Conservation (phyloP, 2,797 vertebrate species). For the Erethizon dorsatum region DNA sequence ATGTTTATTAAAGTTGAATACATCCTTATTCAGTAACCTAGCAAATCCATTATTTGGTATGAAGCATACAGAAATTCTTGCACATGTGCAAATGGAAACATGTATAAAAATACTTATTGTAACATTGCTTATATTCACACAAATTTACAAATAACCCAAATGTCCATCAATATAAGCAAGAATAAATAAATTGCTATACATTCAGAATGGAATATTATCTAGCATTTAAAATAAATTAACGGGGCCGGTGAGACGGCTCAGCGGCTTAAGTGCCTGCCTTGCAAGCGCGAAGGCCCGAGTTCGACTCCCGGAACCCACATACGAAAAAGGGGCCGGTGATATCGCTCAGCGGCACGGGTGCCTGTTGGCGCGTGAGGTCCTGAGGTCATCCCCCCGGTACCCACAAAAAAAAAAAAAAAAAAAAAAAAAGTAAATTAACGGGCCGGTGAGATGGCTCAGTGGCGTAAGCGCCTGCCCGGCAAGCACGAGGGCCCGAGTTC, state of each 20-base stretch:
- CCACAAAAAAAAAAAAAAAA: too few relatives aligned
- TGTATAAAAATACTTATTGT: not conserved
- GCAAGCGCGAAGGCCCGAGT: too few relatives aligned
- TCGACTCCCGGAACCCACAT: too few relatives aligned
- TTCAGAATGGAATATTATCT: constrained; percentile 2
- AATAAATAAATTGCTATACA: constrained; percentile 11
- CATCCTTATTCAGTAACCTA: not conserved
- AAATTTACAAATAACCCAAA: constrained; percentile 50
- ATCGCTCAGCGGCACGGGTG: too few relatives aligned
- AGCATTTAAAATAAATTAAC: constrained; percentile 41
- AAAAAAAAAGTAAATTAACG: constrained; percentile 8
- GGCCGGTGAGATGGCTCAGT: too few relatives aligned
- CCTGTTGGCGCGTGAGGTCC: too few relatives aligned
- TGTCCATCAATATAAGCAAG: not conserved
- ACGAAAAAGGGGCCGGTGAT: too few relatives aligned
- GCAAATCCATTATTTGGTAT: not conserved
- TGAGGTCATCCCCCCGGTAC: too few relatives aligned
- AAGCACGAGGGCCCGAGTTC: too few relatives aligned
- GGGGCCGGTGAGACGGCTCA: too few relatives aligned
- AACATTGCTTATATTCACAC: not conserved
- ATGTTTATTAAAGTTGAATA: constrained; percentile 45
- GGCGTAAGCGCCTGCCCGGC: too few relatives aligned
- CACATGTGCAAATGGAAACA: not conserved
- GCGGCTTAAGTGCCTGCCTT: too few relatives aligned
- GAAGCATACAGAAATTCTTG: not conserved